A percentile compares a stretch with the other conserved stretches of the same genome.
phyloP scores from a whole-genome alignment of 2,113 vertebrate genomes.

The Galbula dea region DNA sequence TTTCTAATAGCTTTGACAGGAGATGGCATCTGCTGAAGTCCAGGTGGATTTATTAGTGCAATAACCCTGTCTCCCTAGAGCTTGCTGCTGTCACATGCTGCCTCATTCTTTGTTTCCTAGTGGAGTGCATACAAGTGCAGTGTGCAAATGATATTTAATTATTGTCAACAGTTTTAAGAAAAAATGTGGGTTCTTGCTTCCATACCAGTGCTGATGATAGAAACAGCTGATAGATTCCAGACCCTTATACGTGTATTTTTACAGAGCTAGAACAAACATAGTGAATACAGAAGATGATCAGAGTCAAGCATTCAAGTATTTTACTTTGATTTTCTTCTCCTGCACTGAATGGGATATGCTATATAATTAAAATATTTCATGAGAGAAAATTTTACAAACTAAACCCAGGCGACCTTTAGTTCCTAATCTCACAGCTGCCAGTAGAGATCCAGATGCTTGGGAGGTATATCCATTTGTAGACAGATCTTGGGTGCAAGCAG shows the following conservation, averaged over 20 bases:
- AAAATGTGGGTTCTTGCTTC: not conserved
- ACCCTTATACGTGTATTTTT: not conserved
- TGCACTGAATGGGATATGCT: not conserved
- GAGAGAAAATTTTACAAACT: not conserved
- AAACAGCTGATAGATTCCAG: not conserved
- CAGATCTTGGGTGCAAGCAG: not conserved
- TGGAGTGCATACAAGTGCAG: not conserved
- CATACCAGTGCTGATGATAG: not conserved
- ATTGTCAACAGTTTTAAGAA: not conserved
- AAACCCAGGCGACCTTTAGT: not conserved
- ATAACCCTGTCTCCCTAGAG: not conserved
- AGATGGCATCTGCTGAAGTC: slow-evolving; percentile 18
- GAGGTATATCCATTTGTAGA: not conserved
- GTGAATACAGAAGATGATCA: not conserved
- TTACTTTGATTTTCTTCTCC: not conserved
- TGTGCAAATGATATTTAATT: not conserved
- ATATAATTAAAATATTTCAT: not conserved
- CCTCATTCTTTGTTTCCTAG: not conserved
- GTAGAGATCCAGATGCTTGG: not conserved
- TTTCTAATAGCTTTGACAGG: slow-evolving; percentile 5
- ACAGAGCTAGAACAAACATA: not conserved
- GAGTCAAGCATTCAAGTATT: not conserved
- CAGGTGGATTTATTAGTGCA: slow-evolving; percentile 21
- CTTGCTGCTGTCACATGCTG: not conserved
- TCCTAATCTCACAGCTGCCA: not conserved